These are phyloP conservation scores for Coilia nasus DNA, from an alignment of 2,797 vertebrate species.

Conservation along the genomic window DNA sequence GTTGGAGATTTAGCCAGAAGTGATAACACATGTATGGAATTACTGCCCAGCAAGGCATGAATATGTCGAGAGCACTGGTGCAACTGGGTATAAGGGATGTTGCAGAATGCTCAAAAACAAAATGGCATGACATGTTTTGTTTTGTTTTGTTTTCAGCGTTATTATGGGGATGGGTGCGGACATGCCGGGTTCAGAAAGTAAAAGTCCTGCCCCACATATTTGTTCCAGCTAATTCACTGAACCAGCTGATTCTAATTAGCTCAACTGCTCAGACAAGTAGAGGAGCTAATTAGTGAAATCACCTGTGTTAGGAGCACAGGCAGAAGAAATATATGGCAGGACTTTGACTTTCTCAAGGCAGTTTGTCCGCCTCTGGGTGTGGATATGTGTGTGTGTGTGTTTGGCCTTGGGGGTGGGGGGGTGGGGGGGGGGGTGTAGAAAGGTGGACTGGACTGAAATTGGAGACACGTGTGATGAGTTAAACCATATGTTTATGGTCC, in stretches of 20 bases:
- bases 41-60: not conserved
- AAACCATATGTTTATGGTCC: not conserved
- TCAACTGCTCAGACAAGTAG: too few relatives aligned
- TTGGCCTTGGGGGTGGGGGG: not conserved
- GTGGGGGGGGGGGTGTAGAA: not conserved
- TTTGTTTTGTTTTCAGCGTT: not conserved
- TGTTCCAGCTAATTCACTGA: too few relatives aligned
- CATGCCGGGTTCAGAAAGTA: too few relatives aligned
- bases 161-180: not conserved
- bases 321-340: too few relatives aligned
- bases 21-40: constrained; percentile 23
- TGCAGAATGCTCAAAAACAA: not conserved
- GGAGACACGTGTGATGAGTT: not conserved
- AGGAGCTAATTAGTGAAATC: too few relatives aligned
- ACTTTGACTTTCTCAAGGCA: too few relatives aligned
- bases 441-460: constrained; percentile 6
- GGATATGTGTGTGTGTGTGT: not conserved
- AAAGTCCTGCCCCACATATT: too few relatives aligned
- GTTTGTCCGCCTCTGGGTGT: not conserved
- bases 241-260: too few relatives aligned
- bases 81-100: not conserved
- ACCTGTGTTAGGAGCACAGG: too few relatives aligned
- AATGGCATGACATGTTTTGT: not conserved
- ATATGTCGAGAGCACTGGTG: not conserved
- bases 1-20: constrained; percentile 6